Base-by-base conservation (phyloP, 2,113 vertebrate genomes). In the Ranitomeya variabilis region DNA sequence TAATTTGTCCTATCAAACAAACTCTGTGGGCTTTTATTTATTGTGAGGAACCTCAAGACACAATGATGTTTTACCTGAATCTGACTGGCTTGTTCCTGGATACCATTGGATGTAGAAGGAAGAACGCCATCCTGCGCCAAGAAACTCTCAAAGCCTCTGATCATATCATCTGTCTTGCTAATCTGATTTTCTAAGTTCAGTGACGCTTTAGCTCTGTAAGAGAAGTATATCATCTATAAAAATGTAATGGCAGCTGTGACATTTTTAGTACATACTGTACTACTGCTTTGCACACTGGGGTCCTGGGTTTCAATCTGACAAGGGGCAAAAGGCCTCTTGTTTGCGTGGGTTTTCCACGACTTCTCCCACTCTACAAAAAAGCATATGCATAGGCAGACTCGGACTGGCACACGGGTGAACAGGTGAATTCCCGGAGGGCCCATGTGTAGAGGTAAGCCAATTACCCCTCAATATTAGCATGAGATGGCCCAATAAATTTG, bases 151-250 rank as follows among this genome's bases (percentile, higher is more conserved):
- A 97, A 97, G 0, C 90, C 95, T 83, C 92, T 96, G 69, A 99
- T 92, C 12, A 96, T 91, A 88, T 93, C 94, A 26, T 98, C 96
- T 3, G 95, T 94, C 11, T 96, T 97, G 89, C 92, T 95, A 55
- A 98, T 97, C 91, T 97, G 96, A 88, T 67, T 94, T 91, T 98
- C 96, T 92, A 99, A 92, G 45, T 95, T 96, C 85, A 97, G 93
- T n/a, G 97, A 95, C 15, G 97, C 95, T 84, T 96, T 96, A 57
- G 96, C 96, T 91, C 98, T 99, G 64, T 13, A 55, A 66, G 37
- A 51, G 16, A 16, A 8, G 67, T 3, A 74, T 52, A 31, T 1
- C 6, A 21, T 18, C 62, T 19, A 8, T 64, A 14, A 4, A 6
- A 64, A 15, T 60, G 62, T 64, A 64, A 64, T 64, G 16, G 62